phyloP scores from a whole-genome alignment of 2,113 vertebrate genomes.

The Numenius arquata region DNA sequence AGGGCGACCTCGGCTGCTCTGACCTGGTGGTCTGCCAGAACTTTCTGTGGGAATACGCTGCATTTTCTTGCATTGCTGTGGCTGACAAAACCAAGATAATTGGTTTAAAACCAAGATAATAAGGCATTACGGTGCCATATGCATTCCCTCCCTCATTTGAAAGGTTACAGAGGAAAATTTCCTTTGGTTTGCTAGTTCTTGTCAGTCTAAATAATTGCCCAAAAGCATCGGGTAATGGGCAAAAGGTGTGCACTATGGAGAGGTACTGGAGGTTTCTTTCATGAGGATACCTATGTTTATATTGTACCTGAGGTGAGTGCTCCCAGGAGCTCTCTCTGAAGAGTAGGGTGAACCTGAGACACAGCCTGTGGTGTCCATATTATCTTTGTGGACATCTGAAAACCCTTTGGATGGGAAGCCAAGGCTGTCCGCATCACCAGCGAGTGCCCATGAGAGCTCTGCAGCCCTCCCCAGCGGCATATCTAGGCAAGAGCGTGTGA shows the following conservation, averaged over 20 bases:
- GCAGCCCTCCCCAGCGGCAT: fast-evolving
- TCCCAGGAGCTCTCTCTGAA: neutral
- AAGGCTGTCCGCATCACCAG: neutral
- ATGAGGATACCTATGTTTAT: neutral
- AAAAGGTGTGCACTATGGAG: neutral
- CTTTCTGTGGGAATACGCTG: neutral
- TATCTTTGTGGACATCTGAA: neutral
- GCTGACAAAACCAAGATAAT: neutral
- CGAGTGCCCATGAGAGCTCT: neutral
- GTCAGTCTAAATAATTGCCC: neutral
- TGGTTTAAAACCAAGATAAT: neutral
- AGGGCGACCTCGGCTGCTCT: neutral
- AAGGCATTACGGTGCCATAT: neutral
- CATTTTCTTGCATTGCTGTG: neutral
- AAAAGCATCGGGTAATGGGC: neutral
- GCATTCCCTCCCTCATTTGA: neutral
- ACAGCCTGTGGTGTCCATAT: neutral
- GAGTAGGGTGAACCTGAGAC: neutral
- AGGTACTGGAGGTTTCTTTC: neutral
- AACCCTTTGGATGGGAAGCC: neutral
- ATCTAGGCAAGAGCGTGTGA: neutral
- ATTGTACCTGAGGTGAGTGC: neutral
- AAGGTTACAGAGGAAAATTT: neutral
- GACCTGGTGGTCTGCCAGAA: neutral
- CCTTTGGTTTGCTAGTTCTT: neutral